These are phyloP conservation scores for Melolontha melolontha DNA, from an alignment of 2,888 invertebrate genomes.

Conservation along the genomic window DNA sequence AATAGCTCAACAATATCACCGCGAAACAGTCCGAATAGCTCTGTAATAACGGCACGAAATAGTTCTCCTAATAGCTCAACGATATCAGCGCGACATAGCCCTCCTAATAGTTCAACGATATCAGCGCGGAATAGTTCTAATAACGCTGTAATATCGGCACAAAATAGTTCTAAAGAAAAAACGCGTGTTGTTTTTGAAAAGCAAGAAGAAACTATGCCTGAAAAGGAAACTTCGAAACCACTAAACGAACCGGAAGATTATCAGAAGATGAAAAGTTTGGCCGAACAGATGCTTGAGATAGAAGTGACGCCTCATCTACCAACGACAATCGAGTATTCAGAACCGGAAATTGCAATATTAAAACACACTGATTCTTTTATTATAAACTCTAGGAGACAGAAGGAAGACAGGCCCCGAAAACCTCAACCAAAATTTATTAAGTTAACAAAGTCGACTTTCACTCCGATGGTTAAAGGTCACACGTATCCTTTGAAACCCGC, in stretches of 20 bases:
- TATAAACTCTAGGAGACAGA: conserved; percentile 55
- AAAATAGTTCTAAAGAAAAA: no score
- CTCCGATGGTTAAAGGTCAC: conserved; percentile 44
- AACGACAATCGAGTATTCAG: conserved; percentile 31
- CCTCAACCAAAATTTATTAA: conserved; percentile 59
- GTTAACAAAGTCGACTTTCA: conserved; percentile 51
- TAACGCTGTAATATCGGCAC: no score
- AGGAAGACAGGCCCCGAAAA: conserved; percentile 51
- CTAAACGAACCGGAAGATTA: not conserved
- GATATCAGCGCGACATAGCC: no score
- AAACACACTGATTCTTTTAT: conserved; percentile 59
- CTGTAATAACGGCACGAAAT: no score
- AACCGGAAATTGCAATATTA: conserved; percentile 35
- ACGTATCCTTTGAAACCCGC: conserved; percentile 50
- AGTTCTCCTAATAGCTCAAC: no score
- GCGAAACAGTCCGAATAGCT: no score
- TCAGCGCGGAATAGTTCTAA: no score
- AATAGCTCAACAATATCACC: no score
- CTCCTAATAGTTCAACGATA: no score
- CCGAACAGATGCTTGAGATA: not conserved
- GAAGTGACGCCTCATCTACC: conserved; percentile 25
- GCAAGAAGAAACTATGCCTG: no score
- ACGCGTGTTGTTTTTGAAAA: no score
- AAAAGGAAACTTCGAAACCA: no score
- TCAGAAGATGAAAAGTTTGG: not conserved